These are phyloP conservation scores for Gonatopus flavifemur DNA, from an alignment of 1,140 invertebrate species.

Conservation along the genomic window DNA sequence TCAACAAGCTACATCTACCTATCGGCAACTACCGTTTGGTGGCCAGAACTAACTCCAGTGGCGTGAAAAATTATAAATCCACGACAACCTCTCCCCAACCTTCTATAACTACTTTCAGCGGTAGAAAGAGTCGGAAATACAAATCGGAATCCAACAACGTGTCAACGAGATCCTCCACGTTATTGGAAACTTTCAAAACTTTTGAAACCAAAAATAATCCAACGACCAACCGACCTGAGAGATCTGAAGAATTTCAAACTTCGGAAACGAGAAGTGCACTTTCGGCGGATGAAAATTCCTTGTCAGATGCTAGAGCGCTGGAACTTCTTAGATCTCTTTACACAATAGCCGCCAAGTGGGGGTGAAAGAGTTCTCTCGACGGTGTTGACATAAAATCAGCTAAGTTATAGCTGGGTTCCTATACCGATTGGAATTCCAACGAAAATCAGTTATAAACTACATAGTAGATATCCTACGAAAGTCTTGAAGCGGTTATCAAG, in stretches of 20 bases:
- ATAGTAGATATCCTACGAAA: slow-evolving; percentile 7
- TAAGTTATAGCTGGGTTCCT: neutral
- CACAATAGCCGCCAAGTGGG: slow-evolving; percentile 78
- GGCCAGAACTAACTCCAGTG: too few relatives aligned
- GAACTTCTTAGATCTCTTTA: slow-evolving; percentile 81
- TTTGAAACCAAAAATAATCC: slow-evolving; percentile 30
- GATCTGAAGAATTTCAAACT: slow-evolving; percentile 25
- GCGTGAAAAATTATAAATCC: too few relatives aligned
- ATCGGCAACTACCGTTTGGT: slow-evolving; percentile 20
- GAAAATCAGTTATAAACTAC: neutral
- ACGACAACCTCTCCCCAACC: slow-evolving; percentile 27
- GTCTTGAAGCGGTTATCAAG: neutral
- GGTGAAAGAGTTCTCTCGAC: slow-evolving; percentile 44
- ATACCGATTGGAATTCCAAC: neutral
- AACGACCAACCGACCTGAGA: slow-evolving; percentile 12
- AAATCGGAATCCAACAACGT: slow-evolving; percentile 33
- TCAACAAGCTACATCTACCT: slow-evolving; percentile 44
- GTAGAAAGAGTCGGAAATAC: slow-evolving; percentile 41
- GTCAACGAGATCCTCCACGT: slow-evolving; percentile 1
- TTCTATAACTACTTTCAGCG: slow-evolving; percentile 48
- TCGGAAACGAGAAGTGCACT: slow-evolving; percentile 55
- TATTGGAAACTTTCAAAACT: slow-evolving; percentile 2
- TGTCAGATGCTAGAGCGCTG: slow-evolving; percentile 73
- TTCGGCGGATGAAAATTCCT: slow-evolving; percentile 49
- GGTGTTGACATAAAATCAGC: too few relatives aligned